These are phyloP conservation scores for Margarornis squamiger DNA, from an alignment of 2,797 vertebrate genomes.

Conservation along the genomic window DNA sequence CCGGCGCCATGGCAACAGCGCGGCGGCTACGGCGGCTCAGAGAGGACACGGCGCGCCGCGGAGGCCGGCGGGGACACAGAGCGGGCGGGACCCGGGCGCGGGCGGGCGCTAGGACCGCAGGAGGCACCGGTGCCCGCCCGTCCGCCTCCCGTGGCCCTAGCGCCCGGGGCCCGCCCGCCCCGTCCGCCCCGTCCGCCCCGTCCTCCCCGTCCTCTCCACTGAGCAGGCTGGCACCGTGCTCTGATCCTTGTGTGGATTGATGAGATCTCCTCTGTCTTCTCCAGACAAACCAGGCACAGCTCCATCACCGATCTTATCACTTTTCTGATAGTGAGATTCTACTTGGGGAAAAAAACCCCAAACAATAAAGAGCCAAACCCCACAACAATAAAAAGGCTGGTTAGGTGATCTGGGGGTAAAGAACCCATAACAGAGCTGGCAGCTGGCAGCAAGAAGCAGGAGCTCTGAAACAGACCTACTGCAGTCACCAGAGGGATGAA, in stretches of 20 bases:
- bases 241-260: not conserved
- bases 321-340: not conserved
- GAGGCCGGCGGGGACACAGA: not conserved
- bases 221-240: not conserved
- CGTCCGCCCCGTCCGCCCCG: too few relatives aligned
- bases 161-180: too few relatives aligned
- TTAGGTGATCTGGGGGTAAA: not conserved
- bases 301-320: not conserved
- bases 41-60: not conserved
- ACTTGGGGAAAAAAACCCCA: not conserved
- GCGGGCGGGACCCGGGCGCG: not conserved
- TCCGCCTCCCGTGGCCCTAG: too few relatives aligned
- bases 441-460: not conserved
- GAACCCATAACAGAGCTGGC: not conserved
- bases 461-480: too few relatives aligned
- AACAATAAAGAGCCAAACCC: not conserved
- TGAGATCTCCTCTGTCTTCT: not conserved
- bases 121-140: not conserved
- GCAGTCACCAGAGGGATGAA: fast-evolving
- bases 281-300: not conserved
- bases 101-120: too few relatives aligned
- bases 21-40: not conserved
- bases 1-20: not conserved
- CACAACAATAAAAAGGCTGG: not conserved
- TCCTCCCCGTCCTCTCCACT: not conserved